Evolutionary conservation across 2,113 vertebrate genomes (phyloP), one percentile per base, ranked within the genome.

Genomic region (Emydocephalus ijimae): DNA sequence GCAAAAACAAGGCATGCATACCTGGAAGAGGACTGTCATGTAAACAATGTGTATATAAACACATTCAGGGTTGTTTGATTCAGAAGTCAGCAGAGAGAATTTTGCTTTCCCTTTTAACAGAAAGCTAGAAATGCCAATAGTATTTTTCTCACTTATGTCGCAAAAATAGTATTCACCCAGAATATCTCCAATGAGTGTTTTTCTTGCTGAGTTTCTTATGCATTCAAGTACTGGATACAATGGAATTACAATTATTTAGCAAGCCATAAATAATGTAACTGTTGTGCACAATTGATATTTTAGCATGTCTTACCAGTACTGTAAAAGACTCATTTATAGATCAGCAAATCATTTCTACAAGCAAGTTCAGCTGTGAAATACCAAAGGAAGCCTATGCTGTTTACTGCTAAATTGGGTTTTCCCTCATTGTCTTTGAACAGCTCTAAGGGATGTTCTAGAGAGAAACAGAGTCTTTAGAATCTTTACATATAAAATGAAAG

Each of bases 191-290:
- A 97, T 96, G 96, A 92, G 92, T 97, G 96, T 96, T 89, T 55
- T 64, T 95, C 96, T 96, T 97, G 95, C 96, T 97, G 96, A 97
- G 97, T 97, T 96, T 96, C 94, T 95, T 94, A 92, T 96, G 92
- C 91, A 95, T 96, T 96, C 97, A 94, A 95, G 93, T 96, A 97
- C 97, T 97, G 94, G 96, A 95, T 97, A 97, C 96, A 97, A 96
- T 34, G 94, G 96, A 94, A 96, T 95, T 96, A 94, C 90, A 96
- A 92, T 97, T 97, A 97, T 96, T 97, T 97, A 96, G 95, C 96
- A 96, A 93, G 96, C 96, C 95, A 97, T 97, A 97, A 97, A 97
- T 97, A 97, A 97, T 92, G 94, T 43, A 96, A 94, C 85, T 97
- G 96, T 95, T 97, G 95, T 93, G 95, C 94, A 92, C 92, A 97